Base-by-base conservation (phyloP, 2,113 vertebrate genomes). In the Asarcornis scutulata region DNA sequence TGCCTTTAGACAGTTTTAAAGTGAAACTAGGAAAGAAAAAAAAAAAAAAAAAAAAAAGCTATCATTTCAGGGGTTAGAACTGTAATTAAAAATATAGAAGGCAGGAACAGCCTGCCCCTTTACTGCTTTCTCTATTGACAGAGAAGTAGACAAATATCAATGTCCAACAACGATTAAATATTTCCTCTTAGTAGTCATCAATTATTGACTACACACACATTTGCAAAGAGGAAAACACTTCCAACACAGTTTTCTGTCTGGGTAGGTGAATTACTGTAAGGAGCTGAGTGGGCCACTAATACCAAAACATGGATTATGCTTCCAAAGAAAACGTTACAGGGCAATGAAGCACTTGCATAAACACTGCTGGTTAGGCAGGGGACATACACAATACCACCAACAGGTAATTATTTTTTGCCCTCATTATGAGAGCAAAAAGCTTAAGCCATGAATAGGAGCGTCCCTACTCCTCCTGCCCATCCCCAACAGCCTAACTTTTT, bases 251-350 rank as follows among this genome's bases (percentile, higher is more conserved):
- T 68, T 81, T 56, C 60, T 29, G 1, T 8, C 21, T 0, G 10
- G 26, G 25, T 20, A 14, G 22, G 40, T 38, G 56, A 56, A 53
- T 53, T 31, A 21, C 78, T 53, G 31, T 25, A 62, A 82, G 62
- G 81, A 94, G 80, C 84, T 91, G 88, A 91, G 66, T 91, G 83
- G 90, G 88, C 95, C 93, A 93, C 40, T 36, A 62, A 62, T 67
- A 68, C 56, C 86, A 60, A 56, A 64, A 79, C 7, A 64, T 46
- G 48, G 93, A 72, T 66, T 11, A 6, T 4, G 14, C 9, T 55
- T 48, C 5, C 73, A 16, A 34, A 74, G 68, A 55, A 26, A 55
- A 38, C 26, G 17, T 11, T 13, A 4, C 53, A 68, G 66, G 1
- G 44, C 74, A 56, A 50, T 2, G 6, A 68, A 74, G 73, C 2